Conservation (phyloP, 2,797 vertebrate species). For the Morelia viridis region DNA sequence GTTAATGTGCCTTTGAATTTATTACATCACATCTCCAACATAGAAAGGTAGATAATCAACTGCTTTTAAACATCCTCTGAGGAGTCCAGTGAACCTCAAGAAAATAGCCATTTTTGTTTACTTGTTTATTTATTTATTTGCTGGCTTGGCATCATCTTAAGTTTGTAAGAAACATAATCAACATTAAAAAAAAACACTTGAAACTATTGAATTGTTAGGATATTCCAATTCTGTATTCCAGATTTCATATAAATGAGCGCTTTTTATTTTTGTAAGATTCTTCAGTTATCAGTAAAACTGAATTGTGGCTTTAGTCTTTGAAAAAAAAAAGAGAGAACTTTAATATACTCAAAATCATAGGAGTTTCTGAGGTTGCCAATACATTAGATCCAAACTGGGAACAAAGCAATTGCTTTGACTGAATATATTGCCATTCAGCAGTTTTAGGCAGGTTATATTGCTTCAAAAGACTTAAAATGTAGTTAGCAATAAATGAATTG, state of each 20-base stretch:
- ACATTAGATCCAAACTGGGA: background rate
- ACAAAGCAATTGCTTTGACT: background rate
- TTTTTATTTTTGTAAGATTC: background rate
- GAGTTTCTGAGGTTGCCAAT: background rate
- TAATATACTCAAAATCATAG: background rate
- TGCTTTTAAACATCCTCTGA: too few relatives aligned
- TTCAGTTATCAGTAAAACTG: background rate
- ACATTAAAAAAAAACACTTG: too few relatives aligned
- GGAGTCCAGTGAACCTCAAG: too few relatives aligned
- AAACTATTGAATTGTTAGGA: too few relatives aligned
- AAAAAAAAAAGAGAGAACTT: background rate
- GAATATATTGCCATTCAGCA: background rate
- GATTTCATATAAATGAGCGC: background rate
- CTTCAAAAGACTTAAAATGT: background rate
- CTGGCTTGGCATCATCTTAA: too few relatives aligned
- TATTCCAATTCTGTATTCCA: background rate
- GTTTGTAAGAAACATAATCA: too few relatives aligned
- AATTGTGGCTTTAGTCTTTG: background rate
- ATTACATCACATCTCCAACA: too few relatives aligned
- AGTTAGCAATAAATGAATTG: background rate
- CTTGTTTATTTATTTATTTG: too few relatives aligned
- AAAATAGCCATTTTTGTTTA: too few relatives aligned
- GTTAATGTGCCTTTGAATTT: too few relatives aligned
- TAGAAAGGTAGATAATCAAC: too few relatives aligned
- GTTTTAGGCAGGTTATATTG: background rate